phyloP scores from a whole-genome alignment of 2,113 vertebrate species.

The Cisticola juncidis region DNA sequence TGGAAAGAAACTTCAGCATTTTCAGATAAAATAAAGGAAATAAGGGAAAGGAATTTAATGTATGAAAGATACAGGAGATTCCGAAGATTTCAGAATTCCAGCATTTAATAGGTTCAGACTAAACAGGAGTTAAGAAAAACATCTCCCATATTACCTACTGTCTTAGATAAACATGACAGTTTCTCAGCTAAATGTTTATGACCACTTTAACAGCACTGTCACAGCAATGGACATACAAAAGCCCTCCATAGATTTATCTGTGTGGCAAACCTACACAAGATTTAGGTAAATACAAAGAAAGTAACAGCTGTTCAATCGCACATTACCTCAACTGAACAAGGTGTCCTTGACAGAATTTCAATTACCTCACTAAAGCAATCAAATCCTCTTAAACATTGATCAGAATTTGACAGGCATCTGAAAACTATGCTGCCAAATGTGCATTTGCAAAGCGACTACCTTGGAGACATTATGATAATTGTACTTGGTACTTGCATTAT shows the following conservation, averaged over 20 bases:
- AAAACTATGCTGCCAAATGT: not conserved
- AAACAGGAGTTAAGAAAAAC: not conserved
- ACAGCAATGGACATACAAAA: not conserved
- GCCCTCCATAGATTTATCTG: not conserved
- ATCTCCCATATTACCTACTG: not conserved
- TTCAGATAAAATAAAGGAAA: not conserved
- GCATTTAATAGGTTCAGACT: not conserved
- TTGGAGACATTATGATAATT: not conserved
- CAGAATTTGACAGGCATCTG: not conserved
- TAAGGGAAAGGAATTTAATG: not conserved
- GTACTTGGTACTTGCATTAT: not conserved
- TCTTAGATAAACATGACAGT: not conserved
- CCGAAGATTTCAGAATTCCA: not conserved
- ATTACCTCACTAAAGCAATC: not conserved
- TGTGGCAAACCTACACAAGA: not conserved
- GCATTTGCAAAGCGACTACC: not conserved
- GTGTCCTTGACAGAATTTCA: not conserved
- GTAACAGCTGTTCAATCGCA: not conserved
- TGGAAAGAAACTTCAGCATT: not conserved
- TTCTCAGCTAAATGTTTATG: not conserved
- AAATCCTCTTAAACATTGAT: not conserved
- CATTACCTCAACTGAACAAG: not conserved
- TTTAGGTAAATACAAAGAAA: not conserved
- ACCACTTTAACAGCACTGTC: not conserved
- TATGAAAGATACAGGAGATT: not conserved